These are phyloP conservation scores for Anastrepha obliqua DNA, from an alignment of 1,140 invertebrate genomes.

Conservation along the genomic window DNA sequence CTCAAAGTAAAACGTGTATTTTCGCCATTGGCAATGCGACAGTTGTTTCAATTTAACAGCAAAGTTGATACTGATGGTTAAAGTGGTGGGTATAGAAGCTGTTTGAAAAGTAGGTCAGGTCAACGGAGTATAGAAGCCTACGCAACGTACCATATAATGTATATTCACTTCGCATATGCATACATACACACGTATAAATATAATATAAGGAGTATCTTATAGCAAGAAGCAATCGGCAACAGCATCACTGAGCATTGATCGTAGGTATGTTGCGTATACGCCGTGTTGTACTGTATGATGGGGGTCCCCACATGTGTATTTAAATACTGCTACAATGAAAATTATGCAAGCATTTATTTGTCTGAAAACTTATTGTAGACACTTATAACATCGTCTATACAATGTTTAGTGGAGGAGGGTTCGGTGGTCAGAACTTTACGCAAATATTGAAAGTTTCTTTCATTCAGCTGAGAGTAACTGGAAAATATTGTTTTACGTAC, in stretches of 20 bases:
- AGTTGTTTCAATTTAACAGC: neutral
- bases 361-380: too few species aligned
- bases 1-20: neutral
- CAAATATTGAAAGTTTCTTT: too few species aligned
- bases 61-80: neutral
- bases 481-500: too few species aligned
- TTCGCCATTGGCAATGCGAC: neutral
- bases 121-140: neutral
- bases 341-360: too few species aligned
- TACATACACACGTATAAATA: neutral
- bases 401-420: too few species aligned
- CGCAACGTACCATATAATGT: constrained; percentile 3
- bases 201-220: neutral
- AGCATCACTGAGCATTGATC: neutral
- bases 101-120: constrained; percentile 10
- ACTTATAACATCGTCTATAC: too few species aligned
- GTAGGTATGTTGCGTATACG: constrained; percentile 26
- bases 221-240: neutral
- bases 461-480: too few species aligned
- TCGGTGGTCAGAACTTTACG: too few species aligned
- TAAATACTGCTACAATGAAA: too few species aligned
- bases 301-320: too few species aligned
- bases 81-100: neutral
- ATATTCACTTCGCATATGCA: neutral
- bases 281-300: neutral